These are phyloP conservation scores for Salminus brasiliensis DNA, from an alignment of 2,113 vertebrate species.

Conservation along the genomic window DNA sequence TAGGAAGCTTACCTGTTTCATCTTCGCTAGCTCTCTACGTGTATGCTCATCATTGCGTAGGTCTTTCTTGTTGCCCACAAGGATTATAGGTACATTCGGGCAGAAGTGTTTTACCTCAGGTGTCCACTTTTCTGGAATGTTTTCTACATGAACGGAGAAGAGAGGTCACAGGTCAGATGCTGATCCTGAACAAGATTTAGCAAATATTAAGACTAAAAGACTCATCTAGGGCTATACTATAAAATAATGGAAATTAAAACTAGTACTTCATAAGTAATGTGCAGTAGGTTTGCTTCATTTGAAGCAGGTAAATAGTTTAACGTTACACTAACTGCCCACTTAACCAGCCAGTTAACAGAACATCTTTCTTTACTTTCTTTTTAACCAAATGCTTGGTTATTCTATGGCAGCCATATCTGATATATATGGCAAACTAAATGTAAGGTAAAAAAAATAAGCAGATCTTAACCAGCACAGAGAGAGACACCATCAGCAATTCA, in stretches of 20 bases:
- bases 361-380: too few species aligned
- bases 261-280: too few species aligned
- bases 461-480: neutral
- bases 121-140: conserved; percentile 99
- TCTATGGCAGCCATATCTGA: too few species aligned
- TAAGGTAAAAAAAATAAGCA: neutral
- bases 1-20: conserved; percentile 89
- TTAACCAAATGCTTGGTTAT: too few species aligned
- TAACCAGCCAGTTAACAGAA: too few species aligned
- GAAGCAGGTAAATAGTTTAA: too few species aligned
- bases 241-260: neutral
- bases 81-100: conserved; percentile 97
- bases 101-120: conserved; percentile 99
- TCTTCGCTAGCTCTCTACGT: conserved; percentile 95
- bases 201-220: neutral
- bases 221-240: neutral
- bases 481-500: neutral
- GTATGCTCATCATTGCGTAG: conserved; percentile 98
- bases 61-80: conserved; percentile 99
- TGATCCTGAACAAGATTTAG: neutral
- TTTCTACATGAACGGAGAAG: conserved; percentile 79
- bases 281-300: too few species aligned
- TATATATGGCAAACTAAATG: too few species aligned
- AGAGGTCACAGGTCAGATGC: conserved; percentile 1
- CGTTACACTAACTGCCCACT: too few species aligned